These are phyloP conservation scores for Eudasyphora cyanicolor DNA, from an alignment of 2,888 invertebrate genomes.

Conservation along the genomic window DNA sequence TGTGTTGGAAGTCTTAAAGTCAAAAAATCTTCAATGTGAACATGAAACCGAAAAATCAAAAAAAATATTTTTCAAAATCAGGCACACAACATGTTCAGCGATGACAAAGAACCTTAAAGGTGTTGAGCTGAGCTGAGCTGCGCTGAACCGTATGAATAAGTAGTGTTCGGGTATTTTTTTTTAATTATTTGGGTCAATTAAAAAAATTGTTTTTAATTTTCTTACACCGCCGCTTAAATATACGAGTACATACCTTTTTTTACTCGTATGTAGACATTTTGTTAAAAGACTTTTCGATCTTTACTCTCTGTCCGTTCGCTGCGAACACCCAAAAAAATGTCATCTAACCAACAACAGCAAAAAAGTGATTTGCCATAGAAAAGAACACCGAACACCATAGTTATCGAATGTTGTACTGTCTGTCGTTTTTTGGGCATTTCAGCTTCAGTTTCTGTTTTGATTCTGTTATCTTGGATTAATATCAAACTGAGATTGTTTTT, in stretches of 20 bases:
- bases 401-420: not conserved
- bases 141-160: not conserved
- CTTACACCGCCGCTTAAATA: not conserved
- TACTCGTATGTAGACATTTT: too few species aligned
- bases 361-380: not conserved
- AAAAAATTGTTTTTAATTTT: constrained; percentile 29
- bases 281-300: not conserved
- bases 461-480: constrained; percentile 55
- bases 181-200: constrained; percentile 59
- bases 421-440: not conserved
- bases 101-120: constrained; percentile 35
- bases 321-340: constrained; percentile 40
- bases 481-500: constrained; percentile 67
- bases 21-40: constrained; percentile 41
- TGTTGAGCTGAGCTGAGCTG: constrained; percentile 18
- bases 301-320: not conserved
- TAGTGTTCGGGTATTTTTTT: not conserved
- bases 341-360: constrained; percentile 34
- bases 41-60: not conserved
- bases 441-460: constrained; percentile 25
- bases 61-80: not conserved
- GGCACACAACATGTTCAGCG: constrained; percentile 12
- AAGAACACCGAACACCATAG: constrained; percentile 20
- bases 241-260: not conserved
- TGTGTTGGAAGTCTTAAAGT: not conserved